Conservation (phyloP, 2,113 vertebrate species). For the Echinops telfairi region DNA sequence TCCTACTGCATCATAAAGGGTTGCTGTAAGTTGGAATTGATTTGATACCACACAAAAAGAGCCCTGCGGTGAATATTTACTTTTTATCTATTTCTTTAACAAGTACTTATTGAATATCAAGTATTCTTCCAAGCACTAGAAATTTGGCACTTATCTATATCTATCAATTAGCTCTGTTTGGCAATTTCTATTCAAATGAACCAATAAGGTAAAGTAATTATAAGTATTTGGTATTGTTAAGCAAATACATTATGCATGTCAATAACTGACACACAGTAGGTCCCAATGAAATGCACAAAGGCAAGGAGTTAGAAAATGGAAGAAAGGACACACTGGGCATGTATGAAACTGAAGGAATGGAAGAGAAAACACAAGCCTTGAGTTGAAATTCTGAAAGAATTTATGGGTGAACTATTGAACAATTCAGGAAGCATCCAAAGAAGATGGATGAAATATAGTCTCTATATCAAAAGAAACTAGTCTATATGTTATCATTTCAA, state of each 20-base stretch:
- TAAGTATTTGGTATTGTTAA: constrained; percentile 7
- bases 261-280: too few relatives aligned
- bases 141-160: neutral
- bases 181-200: neutral
- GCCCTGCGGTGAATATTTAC: neutral
- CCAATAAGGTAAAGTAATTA: neutral
- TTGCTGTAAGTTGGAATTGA: neutral
- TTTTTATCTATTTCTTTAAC: neutral
- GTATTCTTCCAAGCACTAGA: neutral
- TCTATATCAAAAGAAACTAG: too few relatives aligned
- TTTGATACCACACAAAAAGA: neutral
- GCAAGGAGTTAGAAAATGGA: too few relatives aligned
- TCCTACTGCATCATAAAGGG: neutral
- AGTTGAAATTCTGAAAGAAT: too few relatives aligned
- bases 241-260: neutral
- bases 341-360: too few relatives aligned
- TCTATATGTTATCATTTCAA: too few relatives aligned
- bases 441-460: too few relatives aligned
- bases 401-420: too few relatives aligned
- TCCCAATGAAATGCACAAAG: too few relatives aligned
- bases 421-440: too few relatives aligned
- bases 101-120: neutral
- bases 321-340: too few relatives aligned
- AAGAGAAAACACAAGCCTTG: too few relatives aligned
- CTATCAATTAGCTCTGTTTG: neutral